Evolutionary conservation across 2,113 vertebrate genomes (phyloP).

Genomic region (Puffinus mauretanicus): DNA sequence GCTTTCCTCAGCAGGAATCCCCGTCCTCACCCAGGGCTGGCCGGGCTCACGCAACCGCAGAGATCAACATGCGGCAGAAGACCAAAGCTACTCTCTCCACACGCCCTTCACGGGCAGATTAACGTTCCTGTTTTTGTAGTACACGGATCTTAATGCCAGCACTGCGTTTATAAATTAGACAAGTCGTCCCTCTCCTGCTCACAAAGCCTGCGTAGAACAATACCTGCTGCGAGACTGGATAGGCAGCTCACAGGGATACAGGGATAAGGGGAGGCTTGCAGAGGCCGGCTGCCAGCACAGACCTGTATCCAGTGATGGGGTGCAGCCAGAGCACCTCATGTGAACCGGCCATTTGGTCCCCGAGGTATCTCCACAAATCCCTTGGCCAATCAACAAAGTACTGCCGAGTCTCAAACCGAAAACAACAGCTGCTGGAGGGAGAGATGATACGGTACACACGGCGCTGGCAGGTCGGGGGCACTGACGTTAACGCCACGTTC

Average conservation of each 20-base stretch:
- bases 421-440: background rate
- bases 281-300: background rate
- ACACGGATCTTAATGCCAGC: background rate
- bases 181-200: background rate
- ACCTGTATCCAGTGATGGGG: background rate
- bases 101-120: background rate
- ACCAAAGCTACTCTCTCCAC: background rate
- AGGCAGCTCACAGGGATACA: too few species aligned
- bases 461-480: background rate
- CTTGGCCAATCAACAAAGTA: background rate
- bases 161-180: background rate
- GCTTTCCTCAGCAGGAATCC: too few species aligned
- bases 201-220: background rate
- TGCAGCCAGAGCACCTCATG: background rate
- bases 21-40: background rate
- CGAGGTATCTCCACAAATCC: background rate
- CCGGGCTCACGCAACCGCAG: fast-evolving
- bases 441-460: fast-evolving
- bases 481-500: background rate
- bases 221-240: background rate
- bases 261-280: background rate
- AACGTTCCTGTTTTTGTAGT: background rate
- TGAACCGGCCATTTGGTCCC: fast-evolving
- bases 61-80: background rate
- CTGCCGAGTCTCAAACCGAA: background rate